phyloP scores from a whole-genome alignment of 2,888 invertebrate species.

The Thereva unica region DNA sequence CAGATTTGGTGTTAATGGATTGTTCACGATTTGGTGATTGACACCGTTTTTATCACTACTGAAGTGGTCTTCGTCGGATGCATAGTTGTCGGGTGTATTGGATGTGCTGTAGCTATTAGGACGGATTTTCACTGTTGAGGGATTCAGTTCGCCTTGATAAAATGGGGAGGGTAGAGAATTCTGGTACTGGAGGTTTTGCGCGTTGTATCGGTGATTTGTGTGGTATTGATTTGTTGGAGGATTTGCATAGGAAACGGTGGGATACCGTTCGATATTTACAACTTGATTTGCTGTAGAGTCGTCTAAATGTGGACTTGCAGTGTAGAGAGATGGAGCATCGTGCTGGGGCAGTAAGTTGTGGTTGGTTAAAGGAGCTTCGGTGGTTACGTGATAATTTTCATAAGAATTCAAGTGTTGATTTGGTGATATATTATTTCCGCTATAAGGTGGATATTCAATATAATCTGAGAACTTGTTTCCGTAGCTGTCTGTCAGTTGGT shows the following conservation, averaged over 20 bases:
- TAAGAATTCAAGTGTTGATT: conserved; percentile 30
- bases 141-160: conserved; percentile 43
- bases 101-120: conserved; percentile 54
- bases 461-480: conserved; percentile 47
- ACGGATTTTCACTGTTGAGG: conserved; percentile 49
- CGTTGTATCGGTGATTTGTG: conserved; percentile 20
- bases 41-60: conserved; percentile 15
- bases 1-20: conserved; percentile 19
- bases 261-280: conserved; percentile 47
- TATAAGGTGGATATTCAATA: conserved; percentile 34
- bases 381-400: conserved; percentile 42
- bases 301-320: conserved; percentile 54
- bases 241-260: conserved; percentile 41
- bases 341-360: conserved; percentile 4
- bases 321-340: conserved; percentile 48
- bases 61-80: conserved; percentile 44
- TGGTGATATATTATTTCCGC: conserved; percentile 35
- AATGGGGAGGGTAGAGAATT: conserved; percentile 44
- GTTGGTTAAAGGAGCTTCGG: conserved; percentile 44
- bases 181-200: conserved; percentile 38
- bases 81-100: conserved; percentile 47
- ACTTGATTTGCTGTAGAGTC: conserved; percentile 52
- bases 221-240: conserved; percentile 4
- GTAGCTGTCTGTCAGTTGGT: conserved; percentile 48
- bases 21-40: conserved; percentile 38